These are phyloP conservation scores for Sula dactylatra DNA, from an alignment of 2,113 vertebrate species.

Conservation along the genomic window DNA sequence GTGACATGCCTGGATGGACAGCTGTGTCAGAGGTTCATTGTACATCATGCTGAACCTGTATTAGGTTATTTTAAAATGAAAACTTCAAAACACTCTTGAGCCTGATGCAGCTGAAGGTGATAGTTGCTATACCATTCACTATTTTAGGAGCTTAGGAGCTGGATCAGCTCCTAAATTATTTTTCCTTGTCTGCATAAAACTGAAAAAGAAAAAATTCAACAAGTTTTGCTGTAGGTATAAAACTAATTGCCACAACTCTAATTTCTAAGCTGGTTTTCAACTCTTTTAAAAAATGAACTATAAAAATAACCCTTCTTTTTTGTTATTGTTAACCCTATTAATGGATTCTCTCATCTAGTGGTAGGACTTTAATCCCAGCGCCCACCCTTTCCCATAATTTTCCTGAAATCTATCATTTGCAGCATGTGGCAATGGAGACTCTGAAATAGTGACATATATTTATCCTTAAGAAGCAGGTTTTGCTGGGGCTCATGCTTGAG, in stretches of 20 bases:
- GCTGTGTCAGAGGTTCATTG: not conserved
- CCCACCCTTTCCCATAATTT: not conserved
- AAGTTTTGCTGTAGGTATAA: constrained; percentile 29
- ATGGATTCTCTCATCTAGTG: constrained; percentile 2
- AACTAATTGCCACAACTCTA: constrained; percentile 20
- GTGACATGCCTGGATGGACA: not conserved
- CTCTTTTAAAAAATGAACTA: not conserved
- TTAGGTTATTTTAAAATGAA: not conserved
- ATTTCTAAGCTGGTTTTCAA: constrained; percentile 7
- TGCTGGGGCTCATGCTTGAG: constrained; percentile 64
- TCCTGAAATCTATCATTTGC: constrained; percentile 68
- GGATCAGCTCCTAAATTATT: not conserved
- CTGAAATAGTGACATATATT: constrained; percentile 47
- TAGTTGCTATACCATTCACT: not conserved
- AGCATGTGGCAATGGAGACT: constrained; percentile 20
- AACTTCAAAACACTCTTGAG: not conserved
- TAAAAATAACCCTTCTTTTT: constrained; percentile 25
- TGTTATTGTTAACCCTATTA: constrained; percentile 43
- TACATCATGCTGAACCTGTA: not conserved
- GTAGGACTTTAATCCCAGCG: constrained; percentile 17
- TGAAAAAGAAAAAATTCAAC: not conserved
- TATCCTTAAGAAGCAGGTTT: constrained; percentile 74
- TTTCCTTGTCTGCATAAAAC: not conserved
- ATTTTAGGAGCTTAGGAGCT: not conserved
- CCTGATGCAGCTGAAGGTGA: not conserved